A percentile compares a stretch with the other conserved stretches of the same genome.
phyloP scores from a whole-genome alignment of 1,140 invertebrate species.

The Ceratoteleas bidentatus region DNA sequence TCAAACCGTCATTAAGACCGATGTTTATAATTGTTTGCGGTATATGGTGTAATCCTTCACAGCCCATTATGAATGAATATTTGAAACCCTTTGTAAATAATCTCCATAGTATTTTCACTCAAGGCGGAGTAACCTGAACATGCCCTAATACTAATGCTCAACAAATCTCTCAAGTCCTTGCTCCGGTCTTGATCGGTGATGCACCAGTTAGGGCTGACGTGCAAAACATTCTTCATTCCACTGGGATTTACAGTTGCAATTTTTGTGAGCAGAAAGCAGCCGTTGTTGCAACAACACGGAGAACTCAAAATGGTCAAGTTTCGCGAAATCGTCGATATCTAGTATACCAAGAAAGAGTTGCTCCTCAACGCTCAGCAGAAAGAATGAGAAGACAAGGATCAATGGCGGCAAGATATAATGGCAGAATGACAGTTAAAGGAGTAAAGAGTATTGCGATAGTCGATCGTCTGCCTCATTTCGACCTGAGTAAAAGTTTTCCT shows the following conservation, averaged over 20 bases:
- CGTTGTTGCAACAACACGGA: not conserved
- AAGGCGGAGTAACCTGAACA: slow-evolving; percentile 1
- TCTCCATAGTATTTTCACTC: slow-evolving; percentile 1
- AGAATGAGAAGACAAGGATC: slow-evolving; percentile 2
- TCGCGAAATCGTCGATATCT: not conserved
- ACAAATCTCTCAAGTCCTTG: slow-evolving; percentile 8
- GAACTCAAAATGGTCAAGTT: not conserved
- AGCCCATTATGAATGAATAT: not conserved
- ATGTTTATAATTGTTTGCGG: slow-evolving; percentile 2
- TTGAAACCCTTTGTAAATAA: slow-evolving; percentile 10
- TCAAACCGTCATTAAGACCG: not conserved
- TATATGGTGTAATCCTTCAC: slow-evolving; percentile 5
- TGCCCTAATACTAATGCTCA: not conserved
- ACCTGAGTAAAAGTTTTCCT: not conserved
- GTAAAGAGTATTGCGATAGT: slow-evolving; percentile 4
- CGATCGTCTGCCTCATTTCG: not conserved
- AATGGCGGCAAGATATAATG: not conserved
- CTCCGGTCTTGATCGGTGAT: slow-evolving; percentile 10
- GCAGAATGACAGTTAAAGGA: not conserved
- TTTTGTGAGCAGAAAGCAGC: slow-evolving; percentile 5
- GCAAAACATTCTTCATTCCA: slow-evolving; percentile 1
- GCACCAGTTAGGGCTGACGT: slow-evolving; percentile 16
- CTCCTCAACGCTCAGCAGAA: not conserved
- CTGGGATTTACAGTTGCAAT: slow-evolving; percentile 13
- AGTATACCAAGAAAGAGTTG: slow-evolving; percentile 6